A percentile compares a stretch with the other conserved stretches of the same genome.
Evolutionary conservation across 2,113 vertebrate species (phyloP).

Genomic region (Atrichornis clamosus): DNA sequence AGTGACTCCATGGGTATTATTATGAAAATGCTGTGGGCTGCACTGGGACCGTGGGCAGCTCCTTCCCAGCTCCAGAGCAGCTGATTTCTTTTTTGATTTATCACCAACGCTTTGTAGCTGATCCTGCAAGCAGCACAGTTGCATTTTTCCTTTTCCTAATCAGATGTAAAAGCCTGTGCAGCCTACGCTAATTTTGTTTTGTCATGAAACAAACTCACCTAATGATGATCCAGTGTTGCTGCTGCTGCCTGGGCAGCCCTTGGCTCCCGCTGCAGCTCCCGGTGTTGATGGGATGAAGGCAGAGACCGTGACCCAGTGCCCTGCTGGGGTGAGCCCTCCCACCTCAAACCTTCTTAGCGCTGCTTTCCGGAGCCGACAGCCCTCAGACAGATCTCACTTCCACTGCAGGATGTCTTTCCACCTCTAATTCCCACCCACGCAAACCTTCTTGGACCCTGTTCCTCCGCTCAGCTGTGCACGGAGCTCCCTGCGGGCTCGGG

Average conservation of each 20-base stretch:
- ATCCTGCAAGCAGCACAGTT: background rate
- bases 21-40: background rate
- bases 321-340: background rate
- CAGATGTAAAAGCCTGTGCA: background rate
- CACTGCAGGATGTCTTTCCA: background rate
- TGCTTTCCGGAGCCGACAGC: fast-evolving
- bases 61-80: background rate
- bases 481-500: fast-evolving
- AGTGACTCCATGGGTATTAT: background rate
- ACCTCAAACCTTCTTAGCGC: background rate
- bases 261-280: fast-evolving
- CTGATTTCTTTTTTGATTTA: background rate
- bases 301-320: background rate
- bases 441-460: background rate
- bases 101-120: background rate
- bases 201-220: background rate
- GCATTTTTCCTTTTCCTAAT: background rate
- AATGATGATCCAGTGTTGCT: fast-evolving
- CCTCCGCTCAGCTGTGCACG: fast-evolving
- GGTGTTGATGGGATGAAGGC: fast-evolving
- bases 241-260: background rate
- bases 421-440: background rate
- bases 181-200: background rate
- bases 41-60: background rate
- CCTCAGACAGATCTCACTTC: background rate